Base-by-base conservation (phyloP, 92 coral and sea anemone species). In the Epizoanthus rinbou region DNA sequence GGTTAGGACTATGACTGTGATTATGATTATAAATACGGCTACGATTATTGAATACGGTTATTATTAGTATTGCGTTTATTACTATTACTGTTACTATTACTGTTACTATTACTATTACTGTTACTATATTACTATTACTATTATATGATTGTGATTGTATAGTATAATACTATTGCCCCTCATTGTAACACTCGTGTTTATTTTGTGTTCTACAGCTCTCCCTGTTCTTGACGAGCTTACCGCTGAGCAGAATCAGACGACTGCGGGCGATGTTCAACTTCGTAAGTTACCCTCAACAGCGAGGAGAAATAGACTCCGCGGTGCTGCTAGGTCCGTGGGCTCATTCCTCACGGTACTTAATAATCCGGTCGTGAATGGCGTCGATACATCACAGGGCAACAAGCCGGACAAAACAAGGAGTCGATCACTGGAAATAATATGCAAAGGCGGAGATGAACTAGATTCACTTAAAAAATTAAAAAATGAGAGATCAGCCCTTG, bases 171-270 rank as follows among this genome's bases (percentile, higher is more conserved):
- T 43, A 6, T 43, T 28, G 2, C 2, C 50, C 50, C 10, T 43
- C 10, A 0, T 14, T 28, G 3, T 72, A 21, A 72, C 13, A 11
- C 76, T 11, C 1, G 13, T 47, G 21, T 52, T 52, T 52, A 59
- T 23, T 53, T 37, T 39, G 41, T 22, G 31, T 37, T 11, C 82
- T 60, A 69, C 58, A 62, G 63, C 82, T 41, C 82, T 78, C 21
- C 24, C 82, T 53, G 70, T 78, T 13, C 82, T 78, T 78, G 25
- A 78, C 72, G 71, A 78, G 58, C 71, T 78, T 5, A 78, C 70
- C 60, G 71, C 82, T 78, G 82, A 62, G 33, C 82, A 62, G 37
- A 35, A 21, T 72, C 70, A 5, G 25, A 18, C 52, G 59, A 62
- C 2, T 69, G 66, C 52, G 28, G 82, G 57, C 57, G 14, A 41